Conservation (phyloP, 2,113 vertebrate genomes). For the Istiophorus platypterus region DNA sequence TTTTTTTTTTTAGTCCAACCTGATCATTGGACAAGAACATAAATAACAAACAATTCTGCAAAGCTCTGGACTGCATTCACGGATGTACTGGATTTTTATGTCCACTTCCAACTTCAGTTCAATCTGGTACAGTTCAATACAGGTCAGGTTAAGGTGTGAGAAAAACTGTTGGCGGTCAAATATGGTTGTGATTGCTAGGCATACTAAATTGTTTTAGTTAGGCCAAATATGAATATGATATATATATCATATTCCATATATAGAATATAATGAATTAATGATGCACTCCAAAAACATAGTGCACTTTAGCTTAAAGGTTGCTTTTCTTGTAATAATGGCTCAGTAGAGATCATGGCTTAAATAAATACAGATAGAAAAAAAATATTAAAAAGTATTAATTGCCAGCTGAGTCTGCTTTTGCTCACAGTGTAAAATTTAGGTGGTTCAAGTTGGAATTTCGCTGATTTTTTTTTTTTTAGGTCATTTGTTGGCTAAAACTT, state of each 20-base stretch:
- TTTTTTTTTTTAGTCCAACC: conserved; percentile 11
- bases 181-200: background rate
- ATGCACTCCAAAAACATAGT: too few relatives aligned
- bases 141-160: background rate
- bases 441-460: background rate
- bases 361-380: too few relatives aligned
- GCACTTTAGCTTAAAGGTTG: too few relatives aligned
- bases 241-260: too few relatives aligned
- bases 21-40: background rate
- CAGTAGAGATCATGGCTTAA: too few relatives aligned
- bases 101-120: background rate
- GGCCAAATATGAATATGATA: too few relatives aligned
- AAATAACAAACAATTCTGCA: background rate
- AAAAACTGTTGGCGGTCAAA: background rate
- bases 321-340: too few relatives aligned
- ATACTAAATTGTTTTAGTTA: too few relatives aligned
- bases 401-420: too few relatives aligned
- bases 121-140: background rate
- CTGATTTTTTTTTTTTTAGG: too few relatives aligned
- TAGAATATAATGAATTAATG: too few relatives aligned
- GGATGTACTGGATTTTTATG: background rate
- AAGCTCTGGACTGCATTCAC: background rate
- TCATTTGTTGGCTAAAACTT: background rate
- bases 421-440: background rate
- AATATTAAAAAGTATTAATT: too few relatives aligned